Conservation (phyloP, 2,888 invertebrate genomes). For the Drosophila anomalata region DNA sequence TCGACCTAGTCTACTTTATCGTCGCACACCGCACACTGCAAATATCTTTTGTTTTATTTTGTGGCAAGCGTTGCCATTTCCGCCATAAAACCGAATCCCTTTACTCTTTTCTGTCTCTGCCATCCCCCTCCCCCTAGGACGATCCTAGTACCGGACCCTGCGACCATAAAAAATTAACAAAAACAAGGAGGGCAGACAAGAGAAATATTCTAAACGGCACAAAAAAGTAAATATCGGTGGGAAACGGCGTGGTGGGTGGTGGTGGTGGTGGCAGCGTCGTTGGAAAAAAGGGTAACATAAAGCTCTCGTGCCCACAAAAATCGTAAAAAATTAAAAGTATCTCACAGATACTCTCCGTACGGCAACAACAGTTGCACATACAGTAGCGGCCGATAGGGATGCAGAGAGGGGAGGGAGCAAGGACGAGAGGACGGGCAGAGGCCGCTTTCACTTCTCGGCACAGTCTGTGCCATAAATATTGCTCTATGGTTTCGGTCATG, state of each 20-base stretch:
- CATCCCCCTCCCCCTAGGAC: conserved; percentile 7
- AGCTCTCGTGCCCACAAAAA: conserved; percentile 63
- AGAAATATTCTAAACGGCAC: conserved; percentile 70
- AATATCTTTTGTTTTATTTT: conserved; percentile 76
- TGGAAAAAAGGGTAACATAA: conserved; percentile 49
- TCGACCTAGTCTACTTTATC: conserved; percentile 78
- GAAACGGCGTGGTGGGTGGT: neutral
- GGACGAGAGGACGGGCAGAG: conserved; percentile 2
- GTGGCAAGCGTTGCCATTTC: conserved; percentile 75
- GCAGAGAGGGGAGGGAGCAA: neutral
- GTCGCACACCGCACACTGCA: conserved; percentile 49
- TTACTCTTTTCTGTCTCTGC: neutral
- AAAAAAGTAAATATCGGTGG: conserved; percentile 23
- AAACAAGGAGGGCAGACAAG: conserved; percentile 49
- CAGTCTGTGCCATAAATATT: conserved; percentile 76
- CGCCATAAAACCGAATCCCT: conserved; percentile 66
- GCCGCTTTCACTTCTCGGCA: conserved; percentile 57
- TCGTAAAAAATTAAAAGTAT: conserved; percentile 78
- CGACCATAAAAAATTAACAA: conserved; percentile 76
- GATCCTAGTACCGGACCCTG: conserved; percentile 37
- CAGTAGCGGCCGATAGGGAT: neutral
- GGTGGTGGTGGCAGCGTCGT: neutral
- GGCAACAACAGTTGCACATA: conserved; percentile 53
- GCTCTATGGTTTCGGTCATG: conserved; percentile 75
- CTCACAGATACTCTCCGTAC: conserved; percentile 60